A percentile compares a stretch with the other conserved stretches of the same genome.
Conservation (phyloP, 2,888 invertebrate species). For the Ormyrus nitidulus region DNA sequence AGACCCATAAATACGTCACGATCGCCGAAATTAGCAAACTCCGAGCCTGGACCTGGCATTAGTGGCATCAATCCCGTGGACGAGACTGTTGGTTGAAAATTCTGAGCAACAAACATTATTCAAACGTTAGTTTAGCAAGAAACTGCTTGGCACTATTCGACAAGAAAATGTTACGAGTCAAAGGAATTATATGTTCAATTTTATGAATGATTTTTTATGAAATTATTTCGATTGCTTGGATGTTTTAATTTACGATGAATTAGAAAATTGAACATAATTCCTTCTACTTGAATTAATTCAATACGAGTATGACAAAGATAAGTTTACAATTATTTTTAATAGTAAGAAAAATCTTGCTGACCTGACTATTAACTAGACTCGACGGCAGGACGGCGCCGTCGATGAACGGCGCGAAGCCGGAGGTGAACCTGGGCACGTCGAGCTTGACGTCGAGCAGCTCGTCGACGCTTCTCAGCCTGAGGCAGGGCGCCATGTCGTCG, state of each 20-base stretch:
- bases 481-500: constrained; percentile 90
- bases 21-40: constrained; percentile 88
- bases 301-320: too few relatives aligned
- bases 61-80: constrained; percentile 80
- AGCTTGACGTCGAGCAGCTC: constrained; percentile 85
- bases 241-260: too few relatives aligned
- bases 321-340: too few relatives aligned
- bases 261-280: too few relatives aligned
- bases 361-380: constrained; percentile 62
- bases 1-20: constrained; percentile 90
- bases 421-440: constrained; percentile 88
- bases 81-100: constrained; percentile 78
- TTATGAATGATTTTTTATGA: too few relatives aligned
- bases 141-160: too few relatives aligned
- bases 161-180: too few relatives aligned
- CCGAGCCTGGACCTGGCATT: constrained; percentile 85
- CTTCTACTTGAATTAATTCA: too few relatives aligned
- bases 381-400: constrained; percentile 89
- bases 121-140: not conserved
- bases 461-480: constrained; percentile 86
- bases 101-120: constrained; percentile 69
- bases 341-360: constrained; percentile 45
- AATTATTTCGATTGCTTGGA: too few relatives aligned
- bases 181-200: too few relatives aligned
- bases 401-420: constrained; percentile 95